Percentiles rank a stretch among this genome's conserved stretches.
phyloP scores from a whole-genome alignment of 2,888 invertebrate genomes.

The Lamproptera curius region DNA sequence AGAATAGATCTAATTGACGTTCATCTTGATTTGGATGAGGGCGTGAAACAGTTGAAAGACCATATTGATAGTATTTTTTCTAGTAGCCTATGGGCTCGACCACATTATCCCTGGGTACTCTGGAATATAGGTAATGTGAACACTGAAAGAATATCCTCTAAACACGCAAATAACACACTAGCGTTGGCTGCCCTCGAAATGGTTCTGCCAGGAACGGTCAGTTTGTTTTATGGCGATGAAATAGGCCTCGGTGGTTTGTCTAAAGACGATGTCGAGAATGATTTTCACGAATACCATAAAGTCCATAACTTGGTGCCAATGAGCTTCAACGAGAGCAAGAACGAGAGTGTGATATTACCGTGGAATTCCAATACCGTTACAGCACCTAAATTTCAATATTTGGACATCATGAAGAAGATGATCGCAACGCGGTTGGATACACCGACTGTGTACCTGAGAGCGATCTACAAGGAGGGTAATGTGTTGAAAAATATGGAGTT shows the following conservation, averaged over 20 bases:
- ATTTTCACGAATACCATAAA: slow-evolving; percentile 78
- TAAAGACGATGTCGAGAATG: slow-evolving; percentile 70
- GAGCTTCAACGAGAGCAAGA: slow-evolving; percentile 75
- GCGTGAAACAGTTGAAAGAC: slow-evolving; percentile 75
- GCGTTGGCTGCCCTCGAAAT: slow-evolving; percentile 86
- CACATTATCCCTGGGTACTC: slow-evolving; percentile 86
- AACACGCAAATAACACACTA: slow-evolving; percentile 80
- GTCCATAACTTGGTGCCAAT: slow-evolving; percentile 84
- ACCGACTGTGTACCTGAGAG: slow-evolving; percentile 85
- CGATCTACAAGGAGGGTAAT: slow-evolving; percentile 81
- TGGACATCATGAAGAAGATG: slow-evolving; percentile 78
- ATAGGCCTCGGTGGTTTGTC: slow-evolving; percentile 82
- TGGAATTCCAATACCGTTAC: slow-evolving; percentile 81
- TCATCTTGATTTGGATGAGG: slow-evolving; percentile 77
- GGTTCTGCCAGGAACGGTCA: slow-evolving; percentile 90
- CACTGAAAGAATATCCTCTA: slow-evolving; percentile 77
- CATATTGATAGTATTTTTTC: slow-evolving; percentile 78
- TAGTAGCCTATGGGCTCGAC: slow-evolving; percentile 79
- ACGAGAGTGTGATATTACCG: slow-evolving; percentile 64
- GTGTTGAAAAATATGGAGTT: slow-evolving; percentile 83
- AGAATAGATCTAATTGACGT: slow-evolving; percentile 86
- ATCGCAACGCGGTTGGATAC: slow-evolving; percentile 78
- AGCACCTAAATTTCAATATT: slow-evolving; percentile 69
- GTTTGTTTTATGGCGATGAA: slow-evolving; percentile 95
- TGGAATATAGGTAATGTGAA: slow-evolving; percentile 86